phyloP scores from a whole-genome alignment of 2,888 invertebrate species.

The Habrosyne pyritoides region DNA sequence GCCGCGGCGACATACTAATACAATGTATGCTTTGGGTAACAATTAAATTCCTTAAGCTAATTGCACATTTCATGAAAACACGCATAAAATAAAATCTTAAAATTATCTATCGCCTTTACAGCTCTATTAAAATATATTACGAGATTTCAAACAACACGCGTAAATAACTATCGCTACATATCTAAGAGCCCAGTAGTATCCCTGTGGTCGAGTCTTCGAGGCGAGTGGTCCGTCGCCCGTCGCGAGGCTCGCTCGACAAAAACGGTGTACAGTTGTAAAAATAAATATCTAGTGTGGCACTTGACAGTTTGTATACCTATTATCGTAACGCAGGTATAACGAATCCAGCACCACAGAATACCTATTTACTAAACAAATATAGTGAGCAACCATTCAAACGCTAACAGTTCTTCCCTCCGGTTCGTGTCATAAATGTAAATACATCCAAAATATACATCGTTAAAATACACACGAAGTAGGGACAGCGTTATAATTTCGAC shows the following conservation, averaged over 20 bases:
- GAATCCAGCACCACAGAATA: constrained; percentile 72
- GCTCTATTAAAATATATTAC: constrained; percentile 76
- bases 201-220: constrained; percentile 60
- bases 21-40: constrained; percentile 77
- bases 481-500: constrained; percentile 51
- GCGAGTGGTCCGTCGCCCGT: constrained; percentile 13
- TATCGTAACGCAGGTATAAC: constrained; percentile 35
- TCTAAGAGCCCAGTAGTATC: constrained; percentile 69
- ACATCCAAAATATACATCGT: constrained; percentile 79
- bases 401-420: constrained; percentile 54
- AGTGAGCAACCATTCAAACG: constrained; percentile 80
- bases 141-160: constrained; percentile 82
- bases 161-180: constrained; percentile 67
- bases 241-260: constrained; percentile 40
- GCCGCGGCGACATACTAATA: constrained; percentile 53
- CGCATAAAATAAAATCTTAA: constrained; percentile 72
- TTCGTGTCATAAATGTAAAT: constrained; percentile 64
- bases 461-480: constrained; percentile 55
- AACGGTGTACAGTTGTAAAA: constrained; percentile 55
- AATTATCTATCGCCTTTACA: constrained; percentile 62
- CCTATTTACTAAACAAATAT: constrained; percentile 69
- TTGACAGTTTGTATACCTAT: constrained; percentile 55
- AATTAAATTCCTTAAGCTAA: constrained; percentile 71
- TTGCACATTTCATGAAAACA: constrained; percentile 78
- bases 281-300: constrained; percentile 79